Base-by-base conservation (phyloP, 2,888 invertebrate genomes). In the Ormyrus nitidulus region DNA sequence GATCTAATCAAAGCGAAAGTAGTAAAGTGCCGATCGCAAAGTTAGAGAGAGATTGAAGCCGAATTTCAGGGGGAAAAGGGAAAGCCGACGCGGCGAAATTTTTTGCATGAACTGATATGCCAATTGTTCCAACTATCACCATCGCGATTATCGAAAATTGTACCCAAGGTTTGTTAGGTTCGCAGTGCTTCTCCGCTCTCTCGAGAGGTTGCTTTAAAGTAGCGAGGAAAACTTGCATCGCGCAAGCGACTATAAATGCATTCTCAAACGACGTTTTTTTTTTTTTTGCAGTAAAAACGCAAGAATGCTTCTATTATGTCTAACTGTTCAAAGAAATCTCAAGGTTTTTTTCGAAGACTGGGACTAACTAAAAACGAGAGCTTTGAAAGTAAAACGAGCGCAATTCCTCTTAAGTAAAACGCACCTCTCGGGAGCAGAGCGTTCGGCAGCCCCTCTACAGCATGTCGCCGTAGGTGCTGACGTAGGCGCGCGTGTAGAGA, bases 31-130 rank as follows among this genome's bases (percentile, higher is more conserved):
- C 65, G 19, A 11, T 59, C 51, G 62, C 62, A 54, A 72, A 19
- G 34, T 34, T 34, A 4, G 62, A 64, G 53, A 51, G 58, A 48
- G 44, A 49, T n/a, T 9, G 0, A 72, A 62, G 46, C 62, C 34
- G 6, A 65, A 65, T 48, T 48, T 11, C 10, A 4, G 19, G 61
- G 3, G 8, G 11, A 44, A 46, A 65, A 65, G 10, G n/a, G 5
- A 8, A 9, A 54, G 44, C 19, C 1, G 62, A 44, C 51, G 48
- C 10, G 8, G 11, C 44, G 71, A 62, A 34, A 65, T 71, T 34
- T 71, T 68, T 49, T 13, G 10, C 3, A 46, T n/a, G 2, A 9
- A 62, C 82, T 85, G 85, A 85, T 85, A 85, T 85, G 85, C 85
- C 83, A 83, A 83, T 75, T 78, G 83, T 83, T 83, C 74, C 71